A percentile compares a stretch with the other conserved stretches of the same genome.
Evolutionary conservation across 2,888 invertebrate species (phyloP).

Genomic region (Epirrhoe tristata): DNA sequence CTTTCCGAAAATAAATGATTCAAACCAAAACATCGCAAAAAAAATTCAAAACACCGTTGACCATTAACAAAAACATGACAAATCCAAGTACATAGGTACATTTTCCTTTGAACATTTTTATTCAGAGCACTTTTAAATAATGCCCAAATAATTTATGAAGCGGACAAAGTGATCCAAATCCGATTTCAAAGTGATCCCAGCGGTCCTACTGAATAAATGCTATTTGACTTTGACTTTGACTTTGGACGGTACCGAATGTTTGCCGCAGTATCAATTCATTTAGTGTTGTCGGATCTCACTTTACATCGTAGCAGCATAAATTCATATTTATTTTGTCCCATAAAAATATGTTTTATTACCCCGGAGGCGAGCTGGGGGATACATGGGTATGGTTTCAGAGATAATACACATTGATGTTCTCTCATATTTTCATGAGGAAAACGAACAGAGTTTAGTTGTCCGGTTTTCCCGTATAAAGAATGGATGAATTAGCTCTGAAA

Average conservation of each 20-base stretch:
- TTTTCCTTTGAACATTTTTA: neutral
- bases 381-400: slow-evolving; percentile 18
- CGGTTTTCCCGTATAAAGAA: neutral
- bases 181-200: no score
- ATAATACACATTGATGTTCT: slow-evolving; percentile 3
- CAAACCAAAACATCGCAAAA: no score
- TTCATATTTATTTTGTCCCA: slow-evolving; percentile 36
- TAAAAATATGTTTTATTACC: slow-evolving; percentile 38
- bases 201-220: no score
- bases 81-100: neutral
- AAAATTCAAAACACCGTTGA: neutral
- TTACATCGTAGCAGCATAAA: slow-evolving; percentile 31
- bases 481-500: neutral
- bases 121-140: neutral
- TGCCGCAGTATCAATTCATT: slow-evolving; percentile 29
- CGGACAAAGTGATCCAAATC: no score
- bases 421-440: neutral
- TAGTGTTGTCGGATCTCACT: slow-evolving; percentile 12
- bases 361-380: neutral
- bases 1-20: no score
- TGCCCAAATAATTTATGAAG: slow-evolving; percentile 6
- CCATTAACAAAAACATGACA: neutral
- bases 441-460: neutral
- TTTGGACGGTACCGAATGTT: slow-evolving; percentile 12
- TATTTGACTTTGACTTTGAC: no score